Conservation (phyloP, 2,888 invertebrate species). For the Rhagonycha fulva region DNA sequence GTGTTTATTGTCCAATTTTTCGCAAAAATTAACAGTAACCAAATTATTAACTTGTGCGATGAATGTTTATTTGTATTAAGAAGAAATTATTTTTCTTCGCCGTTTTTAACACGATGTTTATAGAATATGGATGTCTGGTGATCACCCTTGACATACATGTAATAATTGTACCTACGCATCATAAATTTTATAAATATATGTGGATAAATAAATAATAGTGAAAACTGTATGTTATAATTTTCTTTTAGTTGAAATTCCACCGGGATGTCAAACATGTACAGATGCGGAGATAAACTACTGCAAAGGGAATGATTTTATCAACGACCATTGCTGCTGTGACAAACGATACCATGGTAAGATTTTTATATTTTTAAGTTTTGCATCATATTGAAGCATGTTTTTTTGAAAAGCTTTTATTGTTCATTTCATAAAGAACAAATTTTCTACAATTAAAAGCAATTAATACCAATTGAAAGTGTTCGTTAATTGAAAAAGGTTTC, state of each 20-base stretch:
- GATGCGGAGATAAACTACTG: constrained; percentile 67
- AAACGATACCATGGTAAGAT: constrained; percentile 60
- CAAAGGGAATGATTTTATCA: constrained; percentile 61
- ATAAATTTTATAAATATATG: not conserved
- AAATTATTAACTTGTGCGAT: not conserved
- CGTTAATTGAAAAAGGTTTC: not conserved
- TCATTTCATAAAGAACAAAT: not conserved
- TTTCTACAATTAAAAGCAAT: not conserved
- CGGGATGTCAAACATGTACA: constrained; percentile 68
- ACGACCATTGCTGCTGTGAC: constrained; percentile 66
- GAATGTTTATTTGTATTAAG: not conserved
- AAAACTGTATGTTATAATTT: constrained; percentile 14
- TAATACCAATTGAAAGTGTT: not conserved
- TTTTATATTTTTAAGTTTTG: not conserved
- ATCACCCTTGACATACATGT: not conserved
- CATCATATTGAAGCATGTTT: not conserved
- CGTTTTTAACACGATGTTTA: not conserved
- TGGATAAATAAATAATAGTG: not conserved
- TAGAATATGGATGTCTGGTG: not conserved
- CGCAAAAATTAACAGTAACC: not conserved
- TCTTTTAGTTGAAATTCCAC: constrained; percentile 52
- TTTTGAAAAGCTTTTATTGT: not conserved
- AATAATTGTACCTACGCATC: not conserved
- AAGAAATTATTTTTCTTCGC: not conserved
- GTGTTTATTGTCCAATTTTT: not conserved